Evolutionary conservation across 2,888 invertebrate species (phyloP).

Genomic region (Vanessa cardui): DNA sequence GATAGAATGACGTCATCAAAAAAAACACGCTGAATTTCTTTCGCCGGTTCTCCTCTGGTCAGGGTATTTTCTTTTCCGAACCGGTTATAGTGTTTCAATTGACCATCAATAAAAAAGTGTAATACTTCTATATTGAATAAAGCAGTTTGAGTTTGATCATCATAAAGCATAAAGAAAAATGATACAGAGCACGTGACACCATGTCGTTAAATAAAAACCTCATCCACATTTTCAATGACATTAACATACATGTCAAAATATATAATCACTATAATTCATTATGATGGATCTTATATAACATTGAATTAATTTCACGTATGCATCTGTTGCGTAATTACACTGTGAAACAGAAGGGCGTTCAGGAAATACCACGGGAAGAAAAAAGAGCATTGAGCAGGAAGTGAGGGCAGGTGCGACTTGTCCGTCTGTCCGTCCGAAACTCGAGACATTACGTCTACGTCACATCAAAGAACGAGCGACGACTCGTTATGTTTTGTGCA

Average conservation of each 20-base stretch:
- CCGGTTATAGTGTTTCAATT: too few relatives aligned
- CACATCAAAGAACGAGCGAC: constrained; percentile 37
- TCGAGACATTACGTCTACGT: constrained; percentile 47
- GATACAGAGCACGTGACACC: too few relatives aligned
- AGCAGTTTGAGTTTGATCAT: too few relatives aligned
- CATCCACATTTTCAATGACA: not conserved
- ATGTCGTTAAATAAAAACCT: too few relatives aligned
- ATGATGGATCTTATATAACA: too few relatives aligned
- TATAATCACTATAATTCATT: not conserved
- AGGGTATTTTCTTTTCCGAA: too few relatives aligned
- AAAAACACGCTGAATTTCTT: too few relatives aligned
- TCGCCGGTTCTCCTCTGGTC: too few relatives aligned
- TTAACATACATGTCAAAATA: constrained; percentile 1
- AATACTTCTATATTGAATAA: too few relatives aligned
- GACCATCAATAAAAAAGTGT: too few relatives aligned
- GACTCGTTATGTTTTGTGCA: not conserved
- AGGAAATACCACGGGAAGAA: constrained; percentile 59
- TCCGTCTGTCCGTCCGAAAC: constrained; percentile 55
- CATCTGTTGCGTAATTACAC: constrained; percentile 22
- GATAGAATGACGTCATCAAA: too few relatives aligned
- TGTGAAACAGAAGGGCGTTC: constrained; percentile 45
- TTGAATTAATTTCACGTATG: not conserved
- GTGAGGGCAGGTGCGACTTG: constrained; percentile 64
- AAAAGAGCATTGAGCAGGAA: constrained; percentile 62
- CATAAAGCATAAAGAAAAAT: too few relatives aligned